Conservation (phyloP, 2,113 vertebrate species). For the Plestiodon gilberti region DNA sequence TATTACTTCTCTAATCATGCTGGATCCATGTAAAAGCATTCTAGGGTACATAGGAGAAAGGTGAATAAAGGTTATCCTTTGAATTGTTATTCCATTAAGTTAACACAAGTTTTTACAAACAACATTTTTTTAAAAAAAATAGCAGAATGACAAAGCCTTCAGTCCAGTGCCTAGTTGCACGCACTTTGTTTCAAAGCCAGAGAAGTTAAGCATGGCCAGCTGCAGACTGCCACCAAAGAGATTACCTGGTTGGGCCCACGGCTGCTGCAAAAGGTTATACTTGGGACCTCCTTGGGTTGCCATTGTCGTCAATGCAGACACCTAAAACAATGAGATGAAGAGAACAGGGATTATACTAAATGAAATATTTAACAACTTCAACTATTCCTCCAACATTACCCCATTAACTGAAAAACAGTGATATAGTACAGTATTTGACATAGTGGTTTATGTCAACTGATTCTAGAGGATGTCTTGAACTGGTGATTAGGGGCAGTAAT, state of each 20-base stretch:
- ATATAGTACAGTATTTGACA: too few species aligned
- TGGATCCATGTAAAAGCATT: background rate
- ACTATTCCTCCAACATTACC: too few species aligned
- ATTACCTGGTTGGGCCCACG: constrained; percentile 97
- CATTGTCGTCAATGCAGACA: constrained; percentile 92
- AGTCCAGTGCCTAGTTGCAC: background rate
- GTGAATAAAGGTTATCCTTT: background rate
- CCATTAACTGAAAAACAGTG: too few species aligned
- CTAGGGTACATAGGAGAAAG: background rate
- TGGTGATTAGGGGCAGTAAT: too few species aligned
- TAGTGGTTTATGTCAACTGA: too few species aligned
- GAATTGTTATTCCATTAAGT: background rate
- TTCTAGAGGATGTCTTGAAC: too few species aligned
- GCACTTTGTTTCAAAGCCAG: background rate
- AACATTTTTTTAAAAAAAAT: background rate
- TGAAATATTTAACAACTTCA: background rate
- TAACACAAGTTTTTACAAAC: background rate
- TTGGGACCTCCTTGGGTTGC: constrained; percentile 92
- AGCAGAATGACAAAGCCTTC: too few species aligned
- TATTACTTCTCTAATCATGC: background rate
- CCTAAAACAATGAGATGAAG: constrained; percentile 76
- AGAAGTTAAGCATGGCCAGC: background rate
- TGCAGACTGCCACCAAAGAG: background rate
- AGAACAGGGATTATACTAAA: background rate
- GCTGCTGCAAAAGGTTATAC: constrained; percentile 92